Conservation (phyloP, 2,888 invertebrate genomes). For the Steromphala cineraria region DNA sequence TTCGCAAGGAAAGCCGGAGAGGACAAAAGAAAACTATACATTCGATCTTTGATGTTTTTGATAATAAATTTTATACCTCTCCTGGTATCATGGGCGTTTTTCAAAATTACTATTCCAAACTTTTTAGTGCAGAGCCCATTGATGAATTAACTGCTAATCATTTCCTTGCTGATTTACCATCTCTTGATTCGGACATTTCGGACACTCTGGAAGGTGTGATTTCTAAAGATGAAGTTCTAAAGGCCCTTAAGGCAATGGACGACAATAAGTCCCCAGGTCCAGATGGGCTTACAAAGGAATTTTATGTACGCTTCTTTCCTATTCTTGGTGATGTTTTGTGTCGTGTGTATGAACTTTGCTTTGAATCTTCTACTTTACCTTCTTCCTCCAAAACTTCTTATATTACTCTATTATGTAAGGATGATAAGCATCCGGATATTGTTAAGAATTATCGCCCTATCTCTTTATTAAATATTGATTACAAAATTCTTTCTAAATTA, state of each 20-base stretch:
- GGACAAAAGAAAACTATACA: constrained; percentile 11
- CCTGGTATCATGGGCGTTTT: constrained; percentile 9
- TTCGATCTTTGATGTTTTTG: background rate
- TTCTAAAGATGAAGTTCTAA: background rate
- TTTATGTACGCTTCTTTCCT: constrained; percentile 33
- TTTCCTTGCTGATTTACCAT: constrained; percentile 18
- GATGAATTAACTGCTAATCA: background rate
- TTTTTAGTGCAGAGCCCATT: constrained; percentile 1
- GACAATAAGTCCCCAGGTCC: constrained; percentile 38
- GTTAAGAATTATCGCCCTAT: constrained; percentile 43
- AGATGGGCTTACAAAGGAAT: constrained; percentile 44
- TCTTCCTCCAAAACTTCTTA: constrained; percentile 21
- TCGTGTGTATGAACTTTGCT: constrained; percentile 22
- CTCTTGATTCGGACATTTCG: background rate
- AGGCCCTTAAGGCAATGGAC: constrained; percentile 30
- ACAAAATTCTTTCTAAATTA: constrained; percentile 45
- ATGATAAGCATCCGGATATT: constrained; percentile 24
- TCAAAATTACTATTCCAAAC: background rate
- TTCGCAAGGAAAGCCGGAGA: background rate
- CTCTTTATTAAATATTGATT: constrained; percentile 42
- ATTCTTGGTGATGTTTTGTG: constrained; percentile 27
- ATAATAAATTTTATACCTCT: background rate
- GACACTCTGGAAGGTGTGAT: background rate
- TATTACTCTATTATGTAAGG: constrained; percentile 43
- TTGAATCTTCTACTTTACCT: constrained; percentile 22